A percentile compares a stretch with the other conserved stretches of the same genome.
Evolutionary conservation across 23 tunicate genomes (phyloP).

Genomic region (Styela clava): DNA sequence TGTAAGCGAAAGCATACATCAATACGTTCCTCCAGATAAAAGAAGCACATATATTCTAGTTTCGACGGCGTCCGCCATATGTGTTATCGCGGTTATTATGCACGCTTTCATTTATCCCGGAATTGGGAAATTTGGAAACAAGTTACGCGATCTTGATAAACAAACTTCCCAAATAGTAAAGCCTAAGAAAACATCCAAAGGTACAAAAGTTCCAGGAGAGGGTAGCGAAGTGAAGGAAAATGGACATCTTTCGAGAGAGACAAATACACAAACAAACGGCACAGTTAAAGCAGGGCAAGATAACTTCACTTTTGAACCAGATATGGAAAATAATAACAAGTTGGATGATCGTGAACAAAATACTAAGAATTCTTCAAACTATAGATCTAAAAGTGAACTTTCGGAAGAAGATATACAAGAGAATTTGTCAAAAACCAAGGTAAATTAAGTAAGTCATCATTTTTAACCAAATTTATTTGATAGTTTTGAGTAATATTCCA

Average conservation of each 20-base stretch:
- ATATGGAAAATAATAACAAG: neutral
- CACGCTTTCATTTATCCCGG: slow-evolving; percentile 25
- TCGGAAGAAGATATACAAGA: too few relatives aligned
- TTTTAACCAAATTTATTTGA: too few relatives aligned
- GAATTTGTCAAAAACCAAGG: too few relatives aligned
- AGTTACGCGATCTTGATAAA: neutral
- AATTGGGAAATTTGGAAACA: neutral
- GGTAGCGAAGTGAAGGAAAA: neutral
- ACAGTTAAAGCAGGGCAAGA: neutral
- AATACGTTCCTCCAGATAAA: slow-evolving; percentile 34
- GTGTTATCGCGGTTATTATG: neutral
- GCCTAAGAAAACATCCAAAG: neutral
- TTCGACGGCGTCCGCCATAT: neutral
- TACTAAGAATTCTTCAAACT: too few relatives aligned
- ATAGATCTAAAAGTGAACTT: too few relatives aligned
- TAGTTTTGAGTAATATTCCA: too few relatives aligned
- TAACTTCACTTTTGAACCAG: neutral
- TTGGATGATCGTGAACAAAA: neutral
- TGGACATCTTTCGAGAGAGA: neutral
- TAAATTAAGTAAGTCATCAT: too few relatives aligned
- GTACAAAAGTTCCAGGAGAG: neutral
- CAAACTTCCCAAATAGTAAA: neutral
- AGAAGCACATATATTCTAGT: slow-evolving; percentile 3
- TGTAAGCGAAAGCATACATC: slow-evolving; percentile 12
- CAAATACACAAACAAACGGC: neutral